These are phyloP conservation scores for Elysia chlorotica DNA, from an alignment of 1,140 invertebrate species.

Conservation along the genomic window DNA sequence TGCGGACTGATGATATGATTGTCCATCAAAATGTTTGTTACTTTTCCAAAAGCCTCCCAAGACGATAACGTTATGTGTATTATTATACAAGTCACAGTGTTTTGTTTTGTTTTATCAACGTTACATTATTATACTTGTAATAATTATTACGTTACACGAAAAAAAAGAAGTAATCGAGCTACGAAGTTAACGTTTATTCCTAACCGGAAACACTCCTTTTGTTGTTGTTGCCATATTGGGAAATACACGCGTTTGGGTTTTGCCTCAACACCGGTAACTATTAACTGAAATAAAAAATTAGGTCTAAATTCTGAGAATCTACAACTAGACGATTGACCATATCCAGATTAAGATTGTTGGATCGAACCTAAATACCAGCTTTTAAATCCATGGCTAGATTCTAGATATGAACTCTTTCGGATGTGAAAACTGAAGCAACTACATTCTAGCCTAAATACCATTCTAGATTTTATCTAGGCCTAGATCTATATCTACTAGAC, in stretches of 20 bases:
- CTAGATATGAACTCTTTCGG: not conserved
- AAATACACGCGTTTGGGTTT: constrained; percentile 6
- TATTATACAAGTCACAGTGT: not conserved
- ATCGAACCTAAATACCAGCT: not conserved
- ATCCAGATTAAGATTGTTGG: no score
- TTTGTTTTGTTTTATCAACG: not conserved
- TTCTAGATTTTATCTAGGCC: not conserved
- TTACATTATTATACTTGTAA: not conserved
- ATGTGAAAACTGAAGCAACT: not conserved
- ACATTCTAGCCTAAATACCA: not conserved
- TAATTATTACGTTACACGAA: no score
- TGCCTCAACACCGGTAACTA: not conserved
- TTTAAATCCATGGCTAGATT: not conserved
- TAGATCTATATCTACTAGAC: not conserved
- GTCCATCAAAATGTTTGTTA: no score
- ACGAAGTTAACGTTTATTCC: not conserved
- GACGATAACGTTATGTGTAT: not conserved
- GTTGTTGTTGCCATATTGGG: constrained; percentile 22
- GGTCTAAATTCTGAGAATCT: no score
- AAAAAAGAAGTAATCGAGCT: no score
- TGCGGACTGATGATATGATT: no score
- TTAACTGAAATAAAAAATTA: no score
- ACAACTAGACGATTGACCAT: no score
- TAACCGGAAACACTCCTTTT: constrained; percentile 6
- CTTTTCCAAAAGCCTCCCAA: no score